Base-by-base conservation (phyloP, 2,113 vertebrate species). In the Morone saxatilis region DNA sequence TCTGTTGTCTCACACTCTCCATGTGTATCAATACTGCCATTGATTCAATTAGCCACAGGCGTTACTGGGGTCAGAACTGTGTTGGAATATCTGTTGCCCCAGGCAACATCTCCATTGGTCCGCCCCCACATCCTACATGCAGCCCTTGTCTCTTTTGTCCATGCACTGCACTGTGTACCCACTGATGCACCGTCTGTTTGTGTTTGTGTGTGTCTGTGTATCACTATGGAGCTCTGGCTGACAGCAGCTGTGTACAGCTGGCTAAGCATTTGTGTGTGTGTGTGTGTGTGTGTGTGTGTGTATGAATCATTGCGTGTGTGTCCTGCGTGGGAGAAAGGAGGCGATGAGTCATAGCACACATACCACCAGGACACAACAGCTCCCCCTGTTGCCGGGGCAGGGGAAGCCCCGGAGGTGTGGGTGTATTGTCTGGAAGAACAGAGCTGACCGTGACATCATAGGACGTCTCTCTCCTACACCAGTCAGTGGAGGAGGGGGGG, bases 351-450 rank as follows among this genome's bases (percentile, higher is more conserved):
- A 96, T 82, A 76, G 82, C 86, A 69, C 89, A 89, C 92, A 96
- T 94, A 92, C 94, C 94, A 91, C 61, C 77, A 81, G 93, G 81
- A 91, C 88, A 93, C 94, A 94, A 95, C 91, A 94, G 95, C 93
- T 90, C 95, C 95, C 95, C 94, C 95, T 96, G 93, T 95, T 95
- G 95, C 81, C 63, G 17, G 92, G 92, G 93, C 76, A 79, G 89
- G 90, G 92, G 89, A 95, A 90, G 45, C 79, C 94, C 88, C 90
- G 16, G 76, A 74, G 83, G 57, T 87, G 95, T 95, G 93, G 95
- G 95, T 80, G 94, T 94, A 94, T 94, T 95, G 95, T 95, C 89
- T 81, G 71, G 66, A 40, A 83, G 87, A 89, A 93, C 76, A 90
- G 85, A 90, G 90, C 72, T 19, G 67, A 80, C 59, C 78, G 73